Base-by-base conservation (phyloP, 2,797 vertebrate species). In the Myripristis murdjan region DNA sequence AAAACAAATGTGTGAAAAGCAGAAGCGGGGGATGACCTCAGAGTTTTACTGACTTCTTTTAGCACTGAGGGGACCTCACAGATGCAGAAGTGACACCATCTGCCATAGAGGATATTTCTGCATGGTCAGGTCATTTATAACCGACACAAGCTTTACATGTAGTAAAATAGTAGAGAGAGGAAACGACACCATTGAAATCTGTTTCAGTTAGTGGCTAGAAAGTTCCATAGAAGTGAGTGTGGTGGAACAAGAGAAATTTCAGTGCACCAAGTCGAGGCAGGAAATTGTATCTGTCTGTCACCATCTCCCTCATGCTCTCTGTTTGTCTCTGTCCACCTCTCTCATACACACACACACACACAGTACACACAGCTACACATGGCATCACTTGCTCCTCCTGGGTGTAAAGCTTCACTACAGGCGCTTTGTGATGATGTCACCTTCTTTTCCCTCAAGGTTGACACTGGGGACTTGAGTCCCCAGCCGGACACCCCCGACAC, bases 401-500 rank as follows among this genome's bases (percentile, higher is more conserved):
- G 64, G 58, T 47, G 18, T 86, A 55, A 80, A 72, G 64, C 53
- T 63, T 85, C 81, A 81, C 84, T 71, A 51, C 74, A 67, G 77
- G 64, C 18, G 43, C 85, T 74, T 85, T 89, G 81, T 93, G 87
- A 89, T 89, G 76, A 89, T 87, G 77, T 93, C 72, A 89, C 89
- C 75, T 87, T 91, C 64, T 91, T 89, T 72, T 89, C 87, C 72
- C 84, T 95, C 77, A 95, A 96, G 95, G 92, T 96, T 86, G 91
- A 96, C 83, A 78, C 84, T 89, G 88, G 83, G 88, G 81, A 73
- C 55, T 88, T 90, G 89, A 82, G 88, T 88, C 87, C 84, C 91
- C 92, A 91, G 91, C 89, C 89, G 82, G 92, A 90, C 71, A 93
- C 93, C 87, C 81, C 95, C 20, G 93, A 95, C 91, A 94, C 91